Conservation (phyloP, 2,888 invertebrate genomes). For the Lasioglossum leucozonium region DNA sequence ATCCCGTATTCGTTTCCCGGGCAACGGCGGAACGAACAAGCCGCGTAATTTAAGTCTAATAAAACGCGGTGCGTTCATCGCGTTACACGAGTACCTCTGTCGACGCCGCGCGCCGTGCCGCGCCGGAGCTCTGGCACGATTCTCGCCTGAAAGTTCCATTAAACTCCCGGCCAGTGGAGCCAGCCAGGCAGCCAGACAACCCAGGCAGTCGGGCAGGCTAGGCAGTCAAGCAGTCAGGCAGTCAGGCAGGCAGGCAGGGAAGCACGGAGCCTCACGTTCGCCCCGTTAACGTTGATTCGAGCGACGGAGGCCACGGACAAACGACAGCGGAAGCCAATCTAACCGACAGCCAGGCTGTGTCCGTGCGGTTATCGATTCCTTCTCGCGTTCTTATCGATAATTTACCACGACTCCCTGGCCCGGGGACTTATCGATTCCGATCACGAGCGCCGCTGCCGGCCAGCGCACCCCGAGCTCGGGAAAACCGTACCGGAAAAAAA, state of each 20-base stretch:
- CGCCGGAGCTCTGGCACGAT: background rate
- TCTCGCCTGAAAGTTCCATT: constrained; percentile 41
- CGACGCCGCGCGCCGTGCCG: no score
- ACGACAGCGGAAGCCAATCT: constrained; percentile 52
- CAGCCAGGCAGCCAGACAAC: background rate
- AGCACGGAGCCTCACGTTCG: constrained; percentile 19
- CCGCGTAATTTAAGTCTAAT: constrained; percentile 30
- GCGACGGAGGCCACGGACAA: constrained; percentile 33
- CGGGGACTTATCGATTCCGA: constrained; percentile 49
- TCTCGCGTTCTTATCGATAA: constrained; percentile 53
- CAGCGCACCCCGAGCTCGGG: background rate
- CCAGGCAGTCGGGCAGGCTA: background rate
- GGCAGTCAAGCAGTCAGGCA: background rate
- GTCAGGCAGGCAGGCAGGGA: background rate
- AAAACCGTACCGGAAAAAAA: constrained; percentile 16
- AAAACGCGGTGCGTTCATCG: constrained; percentile 33
- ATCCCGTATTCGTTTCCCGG: background rate
- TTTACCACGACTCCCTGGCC: constrained; percentile 39
- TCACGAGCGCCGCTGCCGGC: background rate
- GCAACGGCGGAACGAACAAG: constrained; percentile 16
- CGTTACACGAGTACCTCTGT: constrained; percentile 30
- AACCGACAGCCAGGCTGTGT: constrained; percentile 28
- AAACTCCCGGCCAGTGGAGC: constrained; percentile 17
- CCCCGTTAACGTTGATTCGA: constrained; percentile 45
- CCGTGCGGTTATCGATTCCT: constrained; percentile 56